A percentile compares a stretch with the other conserved stretches of the same genome.
Conservation (phyloP, 2,797 vertebrate genomes). For the Ceryle rudis region DNA sequence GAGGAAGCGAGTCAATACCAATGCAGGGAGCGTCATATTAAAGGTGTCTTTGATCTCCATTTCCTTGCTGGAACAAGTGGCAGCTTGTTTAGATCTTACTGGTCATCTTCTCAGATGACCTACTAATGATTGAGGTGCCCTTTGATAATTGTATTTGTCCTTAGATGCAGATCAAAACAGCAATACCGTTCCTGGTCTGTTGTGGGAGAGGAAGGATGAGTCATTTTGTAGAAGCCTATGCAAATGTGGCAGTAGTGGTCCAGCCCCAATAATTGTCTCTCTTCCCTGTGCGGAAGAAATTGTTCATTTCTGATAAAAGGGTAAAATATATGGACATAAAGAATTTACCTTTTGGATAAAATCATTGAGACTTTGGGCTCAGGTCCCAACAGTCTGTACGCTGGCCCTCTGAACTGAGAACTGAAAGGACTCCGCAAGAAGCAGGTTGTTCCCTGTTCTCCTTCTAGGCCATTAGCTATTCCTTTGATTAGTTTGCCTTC, state of each 20-base stretch:
- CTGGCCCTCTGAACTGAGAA: not conserved
- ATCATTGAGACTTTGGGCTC: not conserved
- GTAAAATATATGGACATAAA: not conserved
- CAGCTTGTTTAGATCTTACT: not conserved
- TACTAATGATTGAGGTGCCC: not conserved
- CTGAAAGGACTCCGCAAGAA: not conserved
- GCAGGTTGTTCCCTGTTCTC: not conserved
- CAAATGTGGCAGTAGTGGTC: not conserved
- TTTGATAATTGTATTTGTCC: not conserved
- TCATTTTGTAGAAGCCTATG: not conserved
- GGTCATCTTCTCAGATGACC: not conserved
- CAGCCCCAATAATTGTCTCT: not conserved
- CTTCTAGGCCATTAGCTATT: slow-evolving; percentile 38
- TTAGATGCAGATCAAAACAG: not conserved
- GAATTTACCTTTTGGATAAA: slow-evolving; percentile 16
- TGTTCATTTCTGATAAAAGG: not conserved
- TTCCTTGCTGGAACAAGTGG: not conserved
- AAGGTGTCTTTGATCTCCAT: not conserved
- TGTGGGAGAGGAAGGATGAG: not conserved
- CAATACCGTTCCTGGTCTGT: not conserved
- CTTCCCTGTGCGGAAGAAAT: not conserved
- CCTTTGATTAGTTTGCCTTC: slow-evolving; percentile 46
- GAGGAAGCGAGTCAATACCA: slow-evolving; percentile 23
- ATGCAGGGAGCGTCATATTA: not conserved
- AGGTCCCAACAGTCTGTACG: not conserved